These are phyloP conservation scores for Marronus borbonicus DNA, from an alignment of 2,888 invertebrate genomes.

Conservation along the genomic window DNA sequence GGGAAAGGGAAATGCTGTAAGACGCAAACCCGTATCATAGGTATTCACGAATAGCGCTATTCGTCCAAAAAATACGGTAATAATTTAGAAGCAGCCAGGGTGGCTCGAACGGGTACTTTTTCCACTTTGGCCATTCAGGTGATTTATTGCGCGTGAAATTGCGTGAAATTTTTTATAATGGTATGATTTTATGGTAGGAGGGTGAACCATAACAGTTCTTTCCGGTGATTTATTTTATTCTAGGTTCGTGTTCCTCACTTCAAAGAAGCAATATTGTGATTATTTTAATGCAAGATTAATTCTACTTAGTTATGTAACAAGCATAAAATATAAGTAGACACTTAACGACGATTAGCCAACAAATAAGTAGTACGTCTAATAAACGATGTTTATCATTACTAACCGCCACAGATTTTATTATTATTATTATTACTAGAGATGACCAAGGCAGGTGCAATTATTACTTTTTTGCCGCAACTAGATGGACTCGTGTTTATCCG, in stretches of 20 bases:
- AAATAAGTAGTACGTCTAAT: no score
- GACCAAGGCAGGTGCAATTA: no score
- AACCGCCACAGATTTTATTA: no score
- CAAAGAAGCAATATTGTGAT: constrained; percentile 8
- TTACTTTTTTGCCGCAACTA: no score
- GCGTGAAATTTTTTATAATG: constrained; percentile 63
- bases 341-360: no score
- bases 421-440: no score
- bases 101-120: constrained; percentile 36
- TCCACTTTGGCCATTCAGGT: constrained; percentile 45
- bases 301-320: background rate
- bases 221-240: constrained; percentile 58
- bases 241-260: background rate
- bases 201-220: constrained; percentile 57
- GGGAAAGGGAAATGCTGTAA: background rate
- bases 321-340: no score
- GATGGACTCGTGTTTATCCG: no score
- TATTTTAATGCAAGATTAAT: background rate
- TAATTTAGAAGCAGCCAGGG: constrained; percentile 26
- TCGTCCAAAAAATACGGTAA: constrained; percentile 24
- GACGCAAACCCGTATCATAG: background rate
- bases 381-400: no score
- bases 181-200: constrained; percentile 59
- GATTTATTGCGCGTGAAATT: constrained; percentile 63
- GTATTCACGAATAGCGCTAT: background rate